Evolutionary conservation across 2,113 vertebrate species (phyloP).

Genomic region (Thamnaconus septentrionalis): DNA sequence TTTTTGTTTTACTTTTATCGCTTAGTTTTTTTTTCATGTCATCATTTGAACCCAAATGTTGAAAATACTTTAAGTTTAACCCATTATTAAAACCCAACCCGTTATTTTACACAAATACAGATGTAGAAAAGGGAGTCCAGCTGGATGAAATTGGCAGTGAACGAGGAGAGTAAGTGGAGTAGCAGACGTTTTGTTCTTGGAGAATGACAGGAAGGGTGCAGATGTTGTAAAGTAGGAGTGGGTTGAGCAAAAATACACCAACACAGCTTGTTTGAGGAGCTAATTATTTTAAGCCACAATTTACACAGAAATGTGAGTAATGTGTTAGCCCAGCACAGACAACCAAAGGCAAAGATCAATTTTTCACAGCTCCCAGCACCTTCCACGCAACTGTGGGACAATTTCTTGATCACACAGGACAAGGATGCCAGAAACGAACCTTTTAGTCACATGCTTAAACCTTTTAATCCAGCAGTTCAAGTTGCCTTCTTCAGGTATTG

Average conservation of each 20-base stretch:
- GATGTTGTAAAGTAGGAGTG: conserved; percentile 42
- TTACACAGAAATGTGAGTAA: conserved; percentile 54
- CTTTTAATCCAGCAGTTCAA: conserved; percentile 51
- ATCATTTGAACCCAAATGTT: conserved; percentile 42
- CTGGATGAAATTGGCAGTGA: conserved; percentile 63
- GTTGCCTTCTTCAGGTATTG: conserved; percentile 22
- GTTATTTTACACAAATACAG: conserved; percentile 50
- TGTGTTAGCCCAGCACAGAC: conserved; percentile 47
- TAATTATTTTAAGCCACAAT: conserved; percentile 53
- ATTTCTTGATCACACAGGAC: no score
- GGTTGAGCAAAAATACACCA: conserved; percentile 40
- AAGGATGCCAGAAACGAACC: conserved; percentile 45
- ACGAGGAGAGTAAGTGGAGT: conserved; percentile 38
- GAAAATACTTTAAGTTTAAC: conserved; percentile 42
- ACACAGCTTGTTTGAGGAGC: conserved; percentile 44
- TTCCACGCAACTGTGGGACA: no score
- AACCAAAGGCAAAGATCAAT: conserved; percentile 53
- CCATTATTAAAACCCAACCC: conserved; percentile 34
- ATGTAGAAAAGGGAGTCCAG: conserved; percentile 42
- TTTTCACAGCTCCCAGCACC: conserved; percentile 31
- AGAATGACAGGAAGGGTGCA: conserved; percentile 44
- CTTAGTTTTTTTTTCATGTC: conserved; percentile 27
- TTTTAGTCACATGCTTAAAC: conserved; percentile 54
- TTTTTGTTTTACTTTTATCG: conserved; percentile 28
- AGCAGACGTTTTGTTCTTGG: conserved; percentile 49